Conservation (phyloP, 2,888 invertebrate species). For the Hyalella azteca region DNA sequence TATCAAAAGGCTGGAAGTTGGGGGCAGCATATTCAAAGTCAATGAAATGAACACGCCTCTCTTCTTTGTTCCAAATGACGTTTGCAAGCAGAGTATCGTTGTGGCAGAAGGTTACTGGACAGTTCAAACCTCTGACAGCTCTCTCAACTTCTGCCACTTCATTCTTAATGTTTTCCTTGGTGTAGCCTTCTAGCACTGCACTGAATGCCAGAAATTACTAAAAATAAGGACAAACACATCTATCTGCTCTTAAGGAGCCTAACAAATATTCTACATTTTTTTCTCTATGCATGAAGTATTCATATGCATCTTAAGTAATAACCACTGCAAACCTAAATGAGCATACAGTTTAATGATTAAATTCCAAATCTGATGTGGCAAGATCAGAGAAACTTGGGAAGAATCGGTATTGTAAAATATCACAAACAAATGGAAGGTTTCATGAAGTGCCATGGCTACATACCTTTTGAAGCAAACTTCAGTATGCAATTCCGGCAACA, state of each 20-base stretch:
- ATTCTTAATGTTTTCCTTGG: background rate
- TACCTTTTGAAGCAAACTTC: conserved; percentile 74
- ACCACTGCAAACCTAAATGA: too few relatives aligned
- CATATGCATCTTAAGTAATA: too few relatives aligned
- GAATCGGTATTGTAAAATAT: too few relatives aligned
- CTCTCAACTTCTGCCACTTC: conserved; percentile 69
- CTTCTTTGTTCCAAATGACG: conserved; percentile 79
- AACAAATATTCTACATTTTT: too few relatives aligned
- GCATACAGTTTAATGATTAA: too few relatives aligned
- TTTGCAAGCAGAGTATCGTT: conserved; percentile 96
- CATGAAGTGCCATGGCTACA: too few relatives aligned
- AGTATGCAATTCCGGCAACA: conserved; percentile 64
- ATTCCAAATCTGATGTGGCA: too few relatives aligned
- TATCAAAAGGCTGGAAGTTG: conserved; percentile 95
- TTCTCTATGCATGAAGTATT: too few relatives aligned
- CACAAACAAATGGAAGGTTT: too few relatives aligned
- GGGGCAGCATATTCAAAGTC: conserved; percentile 95
- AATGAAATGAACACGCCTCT: conserved; percentile 82
- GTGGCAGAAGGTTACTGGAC: conserved; percentile 91
- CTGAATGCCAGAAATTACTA: background rate
- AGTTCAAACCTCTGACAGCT: conserved; percentile 70
- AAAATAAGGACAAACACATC: too few relatives aligned
- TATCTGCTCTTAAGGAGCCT: background rate
- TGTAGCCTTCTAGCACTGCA: background rate
- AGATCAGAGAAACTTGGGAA: too few relatives aligned